These are phyloP conservation scores for Hydropotes inermis DNA, from an alignment of 2,113 vertebrate species.

Conservation along the genomic window DNA sequence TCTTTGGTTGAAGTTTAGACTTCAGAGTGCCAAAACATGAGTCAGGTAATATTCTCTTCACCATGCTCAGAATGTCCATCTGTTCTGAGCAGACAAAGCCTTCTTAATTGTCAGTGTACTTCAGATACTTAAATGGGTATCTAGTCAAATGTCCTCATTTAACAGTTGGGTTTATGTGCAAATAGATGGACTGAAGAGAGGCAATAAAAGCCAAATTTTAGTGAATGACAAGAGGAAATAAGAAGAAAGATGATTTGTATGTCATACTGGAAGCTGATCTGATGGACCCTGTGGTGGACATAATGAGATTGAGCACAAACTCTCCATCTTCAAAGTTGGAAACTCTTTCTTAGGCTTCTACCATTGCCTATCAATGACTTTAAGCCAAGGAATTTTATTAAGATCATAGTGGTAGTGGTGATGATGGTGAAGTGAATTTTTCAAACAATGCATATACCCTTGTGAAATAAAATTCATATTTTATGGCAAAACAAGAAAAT, in stretches of 20 bases:
- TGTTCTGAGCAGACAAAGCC: neutral
- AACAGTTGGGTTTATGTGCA: neutral
- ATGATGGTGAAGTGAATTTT: neutral
- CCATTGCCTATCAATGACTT: neutral
- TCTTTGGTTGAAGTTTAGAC: neutral
- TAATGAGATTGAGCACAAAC: neutral
- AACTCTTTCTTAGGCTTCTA: neutral
- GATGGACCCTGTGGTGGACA: fast-evolving
- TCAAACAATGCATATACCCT: neutral
- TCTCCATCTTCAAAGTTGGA: neutral
- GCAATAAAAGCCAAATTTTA: neutral
- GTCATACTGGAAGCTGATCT: neutral
- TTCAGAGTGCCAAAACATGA: neutral
- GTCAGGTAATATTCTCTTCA: neutral
- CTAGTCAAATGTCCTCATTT: neutral
- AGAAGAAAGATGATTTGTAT: neutral
- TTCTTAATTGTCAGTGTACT: neutral
- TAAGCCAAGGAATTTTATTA: neutral
- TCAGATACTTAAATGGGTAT: neutral
- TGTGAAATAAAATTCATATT: neutral
- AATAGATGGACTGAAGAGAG: neutral
- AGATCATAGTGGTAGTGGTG: neutral
- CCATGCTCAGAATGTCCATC: conserved; percentile 2
- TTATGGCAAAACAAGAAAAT: neutral
- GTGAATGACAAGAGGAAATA: neutral